These are phyloP conservation scores for Aporrectodea caliginosa DNA, from an alignment of 1,140 invertebrate genomes.

Conservation along the genomic window DNA sequence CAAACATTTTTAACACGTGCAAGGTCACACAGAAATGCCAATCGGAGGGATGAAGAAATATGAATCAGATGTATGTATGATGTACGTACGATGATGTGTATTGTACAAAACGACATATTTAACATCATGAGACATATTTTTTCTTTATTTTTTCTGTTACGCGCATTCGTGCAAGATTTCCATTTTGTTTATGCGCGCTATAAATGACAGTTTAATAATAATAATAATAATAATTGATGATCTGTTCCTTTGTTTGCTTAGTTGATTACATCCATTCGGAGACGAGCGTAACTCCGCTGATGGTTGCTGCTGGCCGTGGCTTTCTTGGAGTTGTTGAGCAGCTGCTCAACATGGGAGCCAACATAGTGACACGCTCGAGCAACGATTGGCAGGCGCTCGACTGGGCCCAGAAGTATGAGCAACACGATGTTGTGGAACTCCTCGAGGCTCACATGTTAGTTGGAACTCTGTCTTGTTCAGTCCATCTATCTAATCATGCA, in stretches of 20 bases:
- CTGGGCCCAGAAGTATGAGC: constrained; percentile 65
- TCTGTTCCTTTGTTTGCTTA: too few species aligned
- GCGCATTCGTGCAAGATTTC: too few species aligned
- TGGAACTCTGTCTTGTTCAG: too few species aligned
- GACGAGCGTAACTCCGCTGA: constrained; percentile 69
- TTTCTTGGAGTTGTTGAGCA: constrained; percentile 64
- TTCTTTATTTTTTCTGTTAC: too few species aligned
- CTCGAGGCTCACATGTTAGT: constrained; percentile 54
- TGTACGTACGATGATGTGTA: neutral
- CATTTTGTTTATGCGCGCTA: too few species aligned
- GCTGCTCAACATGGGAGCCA: constrained; percentile 68
- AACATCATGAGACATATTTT: too few species aligned
- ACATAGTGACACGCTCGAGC: constrained; percentile 64
- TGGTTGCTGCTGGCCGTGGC: constrained; percentile 71
- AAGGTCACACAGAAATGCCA: too few species aligned
- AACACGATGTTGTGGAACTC: constrained; percentile 61
- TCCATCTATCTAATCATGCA: too few species aligned
- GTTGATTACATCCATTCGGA: constrained; percentile 63
- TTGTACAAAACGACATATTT: neutral
- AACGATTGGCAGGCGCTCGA: constrained; percentile 71
- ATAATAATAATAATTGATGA: too few species aligned
- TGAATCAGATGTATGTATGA: neutral
- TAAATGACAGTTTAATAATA: too few species aligned
- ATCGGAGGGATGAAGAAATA: too few species aligned
- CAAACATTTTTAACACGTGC: too few species aligned